phyloP scores from a whole-genome alignment of 2,113 vertebrate genomes.

The Regulus satrapa region DNA sequence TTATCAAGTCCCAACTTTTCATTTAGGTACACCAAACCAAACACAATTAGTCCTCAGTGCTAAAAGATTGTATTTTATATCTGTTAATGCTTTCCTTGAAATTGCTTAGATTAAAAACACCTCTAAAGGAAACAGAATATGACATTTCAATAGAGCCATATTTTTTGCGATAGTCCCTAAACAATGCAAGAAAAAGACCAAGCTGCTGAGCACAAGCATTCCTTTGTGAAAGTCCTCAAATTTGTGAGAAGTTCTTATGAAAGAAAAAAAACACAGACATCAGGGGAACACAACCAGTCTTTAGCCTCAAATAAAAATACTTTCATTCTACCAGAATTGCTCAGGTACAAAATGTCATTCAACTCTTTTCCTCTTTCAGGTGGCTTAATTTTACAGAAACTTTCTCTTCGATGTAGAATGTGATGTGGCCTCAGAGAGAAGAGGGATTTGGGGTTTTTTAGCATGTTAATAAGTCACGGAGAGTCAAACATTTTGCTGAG shows the following conservation, averaged over 20 bases:
- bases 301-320: neutral
- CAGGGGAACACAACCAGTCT: neutral
- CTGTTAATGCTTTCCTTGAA: neutral
- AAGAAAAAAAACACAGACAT: neutral
- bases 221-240: neutral
- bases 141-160: neutral
- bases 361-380: neutral
- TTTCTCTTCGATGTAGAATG: neutral
- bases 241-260: rapidly evolving
- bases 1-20: neutral
- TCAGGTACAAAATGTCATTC: neutral
- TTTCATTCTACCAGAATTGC: neutral
- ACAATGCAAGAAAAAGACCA: neutral
- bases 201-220: neutral
- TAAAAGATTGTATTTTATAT: neutral
- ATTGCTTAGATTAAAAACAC: neutral
- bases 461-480: neutral
- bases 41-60: neutral
- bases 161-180: neutral
- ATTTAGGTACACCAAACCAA: neutral
- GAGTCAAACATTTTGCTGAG: conserved; percentile 1
- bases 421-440: neutral
- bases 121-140: neutral
- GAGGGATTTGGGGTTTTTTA: neutral
- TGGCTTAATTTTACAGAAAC: neutral